A percentile compares a stretch with the other conserved stretches of the same genome.
Conservation (phyloP, 2,888 invertebrate genomes). For the Blastobasis adustella region DNA sequence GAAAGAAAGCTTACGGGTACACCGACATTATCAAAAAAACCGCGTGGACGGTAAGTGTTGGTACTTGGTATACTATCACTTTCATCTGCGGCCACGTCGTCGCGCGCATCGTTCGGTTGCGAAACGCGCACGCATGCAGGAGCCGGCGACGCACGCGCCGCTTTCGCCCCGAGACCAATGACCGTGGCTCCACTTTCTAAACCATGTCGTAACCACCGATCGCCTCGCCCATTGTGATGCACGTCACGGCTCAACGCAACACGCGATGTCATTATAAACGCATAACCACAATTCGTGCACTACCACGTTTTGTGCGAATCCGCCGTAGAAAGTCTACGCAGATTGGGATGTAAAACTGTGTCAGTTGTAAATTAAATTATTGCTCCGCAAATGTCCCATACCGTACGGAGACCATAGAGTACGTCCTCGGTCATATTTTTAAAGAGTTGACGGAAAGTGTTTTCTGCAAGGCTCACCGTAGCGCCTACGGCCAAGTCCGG, state of each 20-base stretch:
- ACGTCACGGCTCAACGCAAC: conserved; percentile 53
- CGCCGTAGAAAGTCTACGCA: conserved; percentile 50
- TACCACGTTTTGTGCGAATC: conserved; percentile 40
- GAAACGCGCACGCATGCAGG: conserved; percentile 40
- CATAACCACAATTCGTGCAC: too few relatives aligned
- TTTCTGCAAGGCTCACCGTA: not conserved
- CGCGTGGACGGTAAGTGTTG: too few relatives aligned
- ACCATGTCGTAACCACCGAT: conserved; percentile 67
- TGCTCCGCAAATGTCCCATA: too few relatives aligned
- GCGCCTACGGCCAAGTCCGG: not conserved
- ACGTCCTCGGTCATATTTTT: conserved; percentile 3
- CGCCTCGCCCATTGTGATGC: conserved; percentile 64
- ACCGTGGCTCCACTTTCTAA: conserved; percentile 72
- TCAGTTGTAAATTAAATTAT: not conserved
- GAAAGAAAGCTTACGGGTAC: too few relatives aligned
- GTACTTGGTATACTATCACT: conserved; percentile 30
- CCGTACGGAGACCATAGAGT: too few relatives aligned
- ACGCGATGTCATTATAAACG: conserved; percentile 56
- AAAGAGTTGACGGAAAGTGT: not conserved
- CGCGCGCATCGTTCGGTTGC: conserved; percentile 22
- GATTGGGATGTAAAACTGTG: not conserved
- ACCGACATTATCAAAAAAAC: too few relatives aligned
- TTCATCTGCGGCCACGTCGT: conserved; percentile 30
- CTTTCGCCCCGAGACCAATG: conserved; percentile 69
- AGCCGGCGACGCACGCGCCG: conserved; percentile 27